Evolutionary conservation across 2,113 vertebrate species (phyloP), one percentile per base, ranked within the genome.

Genomic region (Coryphaenoides rupestris): DNA sequence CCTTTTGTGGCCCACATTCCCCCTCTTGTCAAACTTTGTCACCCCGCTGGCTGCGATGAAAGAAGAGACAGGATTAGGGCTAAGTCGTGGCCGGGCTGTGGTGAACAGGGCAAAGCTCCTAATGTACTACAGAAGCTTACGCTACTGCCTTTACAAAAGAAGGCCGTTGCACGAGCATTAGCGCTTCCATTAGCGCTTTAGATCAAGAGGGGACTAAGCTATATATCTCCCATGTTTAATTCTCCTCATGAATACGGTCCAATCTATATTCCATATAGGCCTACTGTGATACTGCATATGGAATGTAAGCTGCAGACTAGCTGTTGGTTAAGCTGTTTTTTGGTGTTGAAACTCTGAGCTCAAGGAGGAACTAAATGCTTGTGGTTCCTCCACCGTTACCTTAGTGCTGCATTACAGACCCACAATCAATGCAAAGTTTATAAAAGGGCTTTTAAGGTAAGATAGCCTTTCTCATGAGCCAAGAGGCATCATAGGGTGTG

Each of bases 1-100:
- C 33, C 33, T 40, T 7, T 40, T 12, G 13, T 40, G 6, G 9
- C 33, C 9, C 13, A 40, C 13, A 12, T 12, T 12, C 13, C 7
- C 9, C 33, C 33, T 40, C 33, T 40, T 40, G 33, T 40, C 33
- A 40, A 40, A 40, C 33, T 40, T 40, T 40, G 33, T 40, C 33
- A 40, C 33, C 33, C 33, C 9, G 13, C 13, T 40, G 33, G 69
- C 63, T 60, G 62, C 28, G 40, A 19, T n/a, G 49, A 57, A 68
- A 79, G 69, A 65, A 65, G 78, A 76, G 83, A 87, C 68, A 21
- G 75, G 84, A 89, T 89, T 86, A 88, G 69, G 28, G 65, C 61
- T 87, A 84, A 88, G 76, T 77, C 62, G 67, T 33, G 62, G 19
- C 6, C 81, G 78, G 80, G 83, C 84, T 81, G 69, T 74, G 69